Conservation (phyloP, 2,888 invertebrate genomes). For the Parochlus steinenii region DNA sequence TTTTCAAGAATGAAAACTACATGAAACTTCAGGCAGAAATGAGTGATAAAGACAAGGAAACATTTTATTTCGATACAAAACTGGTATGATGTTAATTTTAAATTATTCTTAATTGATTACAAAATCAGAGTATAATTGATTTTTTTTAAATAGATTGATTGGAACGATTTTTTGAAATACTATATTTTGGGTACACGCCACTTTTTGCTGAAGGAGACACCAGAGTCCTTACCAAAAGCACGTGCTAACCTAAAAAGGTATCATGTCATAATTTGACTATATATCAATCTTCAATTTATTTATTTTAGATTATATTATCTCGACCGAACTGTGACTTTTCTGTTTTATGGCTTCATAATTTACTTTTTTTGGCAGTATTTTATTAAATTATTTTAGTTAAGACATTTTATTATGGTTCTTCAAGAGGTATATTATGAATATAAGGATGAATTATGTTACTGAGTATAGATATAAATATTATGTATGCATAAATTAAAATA, state of each 20-base stretch:
- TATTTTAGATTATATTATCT: slow-evolving; percentile 34
- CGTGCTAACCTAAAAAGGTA: slow-evolving; percentile 43
- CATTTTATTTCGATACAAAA: slow-evolving; percentile 40
- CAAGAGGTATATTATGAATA: too few relatives aligned
- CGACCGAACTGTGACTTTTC: slow-evolving; percentile 27
- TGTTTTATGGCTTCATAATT: slow-evolving; percentile 21
- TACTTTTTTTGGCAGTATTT: slow-evolving; percentile 24
- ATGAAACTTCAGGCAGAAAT: slow-evolving; percentile 35
- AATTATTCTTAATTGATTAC: neutral
- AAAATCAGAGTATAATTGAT: slow-evolving; percentile 1
- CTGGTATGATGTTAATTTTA: neutral
- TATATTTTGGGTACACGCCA: slow-evolving; percentile 72
- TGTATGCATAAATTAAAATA: too few relatives aligned
- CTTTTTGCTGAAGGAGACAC: slow-evolving; percentile 70
- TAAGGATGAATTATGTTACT: too few relatives aligned
- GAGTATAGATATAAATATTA: too few relatives aligned
- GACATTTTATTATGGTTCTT: too few relatives aligned
- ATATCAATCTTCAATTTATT: slow-evolving; percentile 10
- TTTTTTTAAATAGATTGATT: slow-evolving; percentile 29
- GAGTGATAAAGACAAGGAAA: slow-evolving; percentile 36
- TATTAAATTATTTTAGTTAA: too few relatives aligned
- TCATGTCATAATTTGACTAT: slow-evolving; percentile 20
- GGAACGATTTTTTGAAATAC: slow-evolving; percentile 45
- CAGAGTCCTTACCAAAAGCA: slow-evolving; percentile 55
- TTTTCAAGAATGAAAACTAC: slow-evolving; percentile 48